Conservation (phyloP, 2,113 vertebrate species). For the Dromas ardeola region DNA sequence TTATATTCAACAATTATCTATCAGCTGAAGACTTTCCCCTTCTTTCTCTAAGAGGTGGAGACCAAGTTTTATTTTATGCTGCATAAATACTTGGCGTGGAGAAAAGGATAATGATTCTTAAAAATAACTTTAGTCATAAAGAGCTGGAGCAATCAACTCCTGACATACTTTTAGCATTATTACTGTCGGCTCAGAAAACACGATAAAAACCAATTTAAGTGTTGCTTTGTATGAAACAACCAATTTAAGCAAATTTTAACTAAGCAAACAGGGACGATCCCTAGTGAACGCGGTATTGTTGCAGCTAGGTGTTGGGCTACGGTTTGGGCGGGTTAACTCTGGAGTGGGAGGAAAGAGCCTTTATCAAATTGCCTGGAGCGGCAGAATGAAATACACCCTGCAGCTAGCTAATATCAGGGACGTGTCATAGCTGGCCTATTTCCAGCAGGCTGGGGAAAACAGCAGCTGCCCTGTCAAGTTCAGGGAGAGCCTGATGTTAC, state of each 20-base stretch:
- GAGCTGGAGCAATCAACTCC: neutral
- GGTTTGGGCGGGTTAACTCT: neutral
- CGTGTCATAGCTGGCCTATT: neutral
- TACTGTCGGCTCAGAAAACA: neutral
- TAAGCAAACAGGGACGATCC: neutral
- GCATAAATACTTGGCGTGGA: neutral
- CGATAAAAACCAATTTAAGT: neutral
- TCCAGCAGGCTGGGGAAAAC: neutral
- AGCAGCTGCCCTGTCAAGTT: constrained; percentile 9
- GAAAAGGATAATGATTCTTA: neutral
- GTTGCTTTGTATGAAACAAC: neutral
- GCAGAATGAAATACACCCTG: neutral
- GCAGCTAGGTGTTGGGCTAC: neutral
- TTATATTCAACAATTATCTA: neutral
- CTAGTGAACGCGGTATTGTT: neutral
- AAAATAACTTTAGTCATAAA: neutral
- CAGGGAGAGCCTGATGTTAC: neutral
- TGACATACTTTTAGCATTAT: neutral
- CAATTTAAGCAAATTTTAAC: neutral
- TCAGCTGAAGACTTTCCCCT: neutral
- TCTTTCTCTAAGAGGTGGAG: neutral
- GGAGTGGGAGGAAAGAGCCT: neutral
- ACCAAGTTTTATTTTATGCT: neutral
- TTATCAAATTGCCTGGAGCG: constrained; percentile 1
- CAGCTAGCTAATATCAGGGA: neutral